Evolutionary conservation across 2,797 vertebrate genomes (phyloP).

Genomic region (Lycodopsis pacificus): DNA sequence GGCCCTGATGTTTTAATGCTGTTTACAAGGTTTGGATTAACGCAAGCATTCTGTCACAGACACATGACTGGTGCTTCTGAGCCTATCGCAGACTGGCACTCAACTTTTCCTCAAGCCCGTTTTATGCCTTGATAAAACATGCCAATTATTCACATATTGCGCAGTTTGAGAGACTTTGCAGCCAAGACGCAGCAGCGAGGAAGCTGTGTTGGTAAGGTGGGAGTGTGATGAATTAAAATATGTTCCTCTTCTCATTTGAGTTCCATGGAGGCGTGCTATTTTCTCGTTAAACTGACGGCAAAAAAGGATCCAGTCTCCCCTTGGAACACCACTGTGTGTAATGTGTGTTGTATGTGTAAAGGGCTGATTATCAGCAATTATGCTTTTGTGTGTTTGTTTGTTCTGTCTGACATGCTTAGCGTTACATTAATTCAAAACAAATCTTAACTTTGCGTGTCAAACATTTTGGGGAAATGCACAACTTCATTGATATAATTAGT

Average conservation of each 20-base stretch:
- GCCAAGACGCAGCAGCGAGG: constrained; percentile 71
- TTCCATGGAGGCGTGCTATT: constrained; percentile 62
- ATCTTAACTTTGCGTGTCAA: neutral
- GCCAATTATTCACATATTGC: constrained; percentile 80
- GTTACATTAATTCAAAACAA: constrained; percentile 4
- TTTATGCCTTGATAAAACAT: constrained; percentile 76
- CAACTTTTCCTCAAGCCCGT: constrained; percentile 71
- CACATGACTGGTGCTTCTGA: constrained; percentile 68
- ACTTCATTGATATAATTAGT: neutral
- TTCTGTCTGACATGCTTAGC: neutral
- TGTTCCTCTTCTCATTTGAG: constrained; percentile 68
- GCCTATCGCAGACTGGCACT: constrained; percentile 63
- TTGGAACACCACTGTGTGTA: constrained; percentile 62
- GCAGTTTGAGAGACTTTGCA: constrained; percentile 72
- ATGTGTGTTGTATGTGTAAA: constrained; percentile 48
- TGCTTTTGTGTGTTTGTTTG: neutral
- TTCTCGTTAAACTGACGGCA: constrained; percentile 72
- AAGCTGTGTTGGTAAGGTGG: constrained; percentile 52
- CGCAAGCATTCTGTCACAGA: constrained; percentile 66
- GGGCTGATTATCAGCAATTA: constrained; percentile 44
- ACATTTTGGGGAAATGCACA: neutral
- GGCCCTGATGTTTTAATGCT: constrained; percentile 83
- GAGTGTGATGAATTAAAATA: constrained; percentile 71
- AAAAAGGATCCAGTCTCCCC: constrained; percentile 65
- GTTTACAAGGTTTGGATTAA: constrained; percentile 85